Evolutionary conservation across 1,140 invertebrate species (phyloP).

Genomic region (Paracyclopina nana): DNA sequence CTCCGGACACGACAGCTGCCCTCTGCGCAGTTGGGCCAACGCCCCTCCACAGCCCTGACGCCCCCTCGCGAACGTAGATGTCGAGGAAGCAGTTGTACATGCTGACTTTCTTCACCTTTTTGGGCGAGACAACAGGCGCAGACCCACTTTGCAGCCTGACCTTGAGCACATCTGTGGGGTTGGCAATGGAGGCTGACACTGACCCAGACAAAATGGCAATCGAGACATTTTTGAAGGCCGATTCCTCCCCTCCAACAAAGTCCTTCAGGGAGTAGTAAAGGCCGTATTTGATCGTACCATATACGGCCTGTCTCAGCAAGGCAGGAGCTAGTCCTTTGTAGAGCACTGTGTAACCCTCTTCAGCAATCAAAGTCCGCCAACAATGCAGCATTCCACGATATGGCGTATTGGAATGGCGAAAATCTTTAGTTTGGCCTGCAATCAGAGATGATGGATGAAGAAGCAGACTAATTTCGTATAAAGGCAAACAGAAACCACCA

Average conservation of each 20-base stretch:
- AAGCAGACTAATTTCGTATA: no score
- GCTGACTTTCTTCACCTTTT: slow-evolving; percentile 26
- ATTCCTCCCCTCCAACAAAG: slow-evolving; percentile 39
- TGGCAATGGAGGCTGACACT: slow-evolving; percentile 79
- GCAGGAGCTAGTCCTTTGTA: slow-evolving; percentile 85
- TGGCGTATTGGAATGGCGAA: slow-evolving; percentile 37
- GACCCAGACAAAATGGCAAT: slow-evolving; percentile 64
- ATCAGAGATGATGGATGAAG: no score
- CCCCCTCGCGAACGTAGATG: slow-evolving; percentile 33
- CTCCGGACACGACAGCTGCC: slow-evolving; percentile 72
- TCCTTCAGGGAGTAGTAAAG: slow-evolving; percentile 78
- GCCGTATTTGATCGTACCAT: slow-evolving; percentile 91
- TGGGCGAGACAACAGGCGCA: no score
- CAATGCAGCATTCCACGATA: slow-evolving; percentile 9
- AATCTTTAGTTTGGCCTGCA: slow-evolving; percentile 64
- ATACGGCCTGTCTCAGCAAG: slow-evolving; percentile 53
- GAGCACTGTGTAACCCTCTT: slow-evolving; percentile 30
- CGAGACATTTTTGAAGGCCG: slow-evolving; percentile 53
- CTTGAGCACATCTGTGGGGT: slow-evolving; percentile 96
- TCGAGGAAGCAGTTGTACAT: slow-evolving; percentile 52
- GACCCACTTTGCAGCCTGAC: slow-evolving; percentile 61
- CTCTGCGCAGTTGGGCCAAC: slow-evolving; percentile 74
- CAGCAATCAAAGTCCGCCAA: slow-evolving; percentile 15
- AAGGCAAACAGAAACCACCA: no score
- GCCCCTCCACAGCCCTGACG: slow-evolving; percentile 35